These are phyloP conservation scores for Amblyjoppa fuscipennis DNA, from an alignment of 2,888 invertebrate species.

Conservation along the genomic window DNA sequence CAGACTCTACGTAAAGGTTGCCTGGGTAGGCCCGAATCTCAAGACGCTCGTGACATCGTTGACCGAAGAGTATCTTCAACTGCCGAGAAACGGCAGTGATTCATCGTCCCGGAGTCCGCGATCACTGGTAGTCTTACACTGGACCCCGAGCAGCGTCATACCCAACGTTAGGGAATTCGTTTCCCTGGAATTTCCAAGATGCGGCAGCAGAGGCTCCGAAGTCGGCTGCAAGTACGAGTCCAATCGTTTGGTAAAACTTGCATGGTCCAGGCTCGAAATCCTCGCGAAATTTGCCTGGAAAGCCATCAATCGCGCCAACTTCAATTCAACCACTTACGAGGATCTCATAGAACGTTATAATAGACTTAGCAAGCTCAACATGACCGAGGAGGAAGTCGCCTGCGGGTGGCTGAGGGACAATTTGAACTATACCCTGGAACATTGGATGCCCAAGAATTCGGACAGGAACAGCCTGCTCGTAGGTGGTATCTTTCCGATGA, in stretches of 20 bases:
- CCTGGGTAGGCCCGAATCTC: conserved; percentile 90
- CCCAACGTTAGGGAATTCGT: conserved; percentile 85
- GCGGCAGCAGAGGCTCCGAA: conserved; percentile 83
- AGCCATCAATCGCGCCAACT: conserved; percentile 86
- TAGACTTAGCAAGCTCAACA: conserved; percentile 57
- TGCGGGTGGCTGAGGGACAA: conserved; percentile 89
- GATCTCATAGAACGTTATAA: conserved; percentile 85
- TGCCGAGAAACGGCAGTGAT: conserved; percentile 38
- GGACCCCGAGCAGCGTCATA: conserved; percentile 89
- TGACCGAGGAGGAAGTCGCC: conserved; percentile 86
- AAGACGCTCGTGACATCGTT: conserved; percentile 83
- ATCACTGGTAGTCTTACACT: conserved; percentile 88
- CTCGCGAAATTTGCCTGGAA: conserved; percentile 86
- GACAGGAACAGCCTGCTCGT: conserved; percentile 86
- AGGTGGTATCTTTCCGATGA: conserved; percentile 91
- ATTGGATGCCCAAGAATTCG: conserved; percentile 85
- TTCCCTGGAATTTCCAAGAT: conserved; percentile 89
- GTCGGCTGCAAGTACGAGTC: conserved; percentile 90
- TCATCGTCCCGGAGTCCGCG: conserved; percentile 73
- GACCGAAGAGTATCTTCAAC: conserved; percentile 78
- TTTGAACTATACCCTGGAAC: conserved; percentile 83
- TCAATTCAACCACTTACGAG: conserved; percentile 86
- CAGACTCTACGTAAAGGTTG: conserved; percentile 88
- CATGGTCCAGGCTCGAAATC: conserved; percentile 87
- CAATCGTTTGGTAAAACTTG: conserved; percentile 89